Base-by-base conservation (phyloP, 2,113 vertebrate genomes). In the Zosterops borbonicus region DNA sequence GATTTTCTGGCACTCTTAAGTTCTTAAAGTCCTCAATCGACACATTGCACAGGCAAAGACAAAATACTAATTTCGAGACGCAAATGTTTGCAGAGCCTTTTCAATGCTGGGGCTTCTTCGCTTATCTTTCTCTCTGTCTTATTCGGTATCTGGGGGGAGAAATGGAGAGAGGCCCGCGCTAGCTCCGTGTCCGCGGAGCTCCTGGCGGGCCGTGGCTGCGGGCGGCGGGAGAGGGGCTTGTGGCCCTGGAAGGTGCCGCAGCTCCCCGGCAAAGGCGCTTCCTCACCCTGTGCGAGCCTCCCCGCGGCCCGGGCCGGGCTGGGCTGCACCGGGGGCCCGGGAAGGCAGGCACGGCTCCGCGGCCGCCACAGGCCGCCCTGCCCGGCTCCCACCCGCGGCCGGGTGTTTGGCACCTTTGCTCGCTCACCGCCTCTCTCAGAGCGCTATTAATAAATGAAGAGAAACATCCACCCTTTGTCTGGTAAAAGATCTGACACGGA, bases 21-120 rank as follows among this genome's bases (percentile, higher is more conserved):
- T 96, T 96, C 92, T 94, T 97, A 96, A 97, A 95, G 78, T 97
- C 95, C 95, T 90, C 95, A 96, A 94, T 85, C 73, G 93, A 97
- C 96, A 97, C 64, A 75, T 96, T 96, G 87, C 94, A 91, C 73
- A 87, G 87, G 58, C 80, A 81, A 96, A 59, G 4, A 71, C 42
- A 65, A 89, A 96, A 93, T 35, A 39, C 9, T 52, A 0, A 3
- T 76, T 83, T 68, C 15, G 13, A 68, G 53, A 22, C 6, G 31
- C 68, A 69, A 60, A 69, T 46, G 35, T 31, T 73, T 35, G 64
- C 16, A 8, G 88, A 3, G 5, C 19, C 3, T 88, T 91, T 60
- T 77, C 39, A 56, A 21, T 29, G 46, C 35, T 39, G 80, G 62
- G 17, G 19, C 62, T 81, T 89, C 77, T 84, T 41, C 9, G 56